Evolutionary conservation across 2,888 invertebrate species (phyloP).

Genomic region (Micoletzkya japonica): DNA sequence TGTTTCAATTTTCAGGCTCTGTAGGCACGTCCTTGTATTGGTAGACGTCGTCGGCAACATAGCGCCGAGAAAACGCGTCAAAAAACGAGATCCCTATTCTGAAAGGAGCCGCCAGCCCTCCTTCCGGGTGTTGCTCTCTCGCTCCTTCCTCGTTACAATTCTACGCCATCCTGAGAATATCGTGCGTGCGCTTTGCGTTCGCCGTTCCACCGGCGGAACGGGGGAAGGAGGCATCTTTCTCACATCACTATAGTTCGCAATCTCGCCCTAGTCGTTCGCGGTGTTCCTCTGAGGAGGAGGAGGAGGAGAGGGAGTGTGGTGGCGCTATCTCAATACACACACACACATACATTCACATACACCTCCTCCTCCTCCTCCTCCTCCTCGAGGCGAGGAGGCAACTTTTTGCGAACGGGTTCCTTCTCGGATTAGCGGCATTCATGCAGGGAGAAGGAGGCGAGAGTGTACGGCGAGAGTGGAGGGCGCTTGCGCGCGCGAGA

Average conservation of each 20-base stretch:
- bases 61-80: background rate
- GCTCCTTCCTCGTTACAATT: no score
- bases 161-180: no score
- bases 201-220: no score
- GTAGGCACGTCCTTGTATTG: background rate
- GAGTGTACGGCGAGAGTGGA: background rate
- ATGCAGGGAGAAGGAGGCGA: background rate
- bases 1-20: background rate
- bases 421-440: no score
- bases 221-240: no score
- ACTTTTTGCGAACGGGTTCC: no score
- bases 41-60: background rate
- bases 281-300: no score
- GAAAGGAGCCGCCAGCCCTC: background rate
- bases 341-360: background rate
- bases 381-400: background rate
- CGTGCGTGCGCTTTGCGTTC: no score
- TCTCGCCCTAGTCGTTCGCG: no score
- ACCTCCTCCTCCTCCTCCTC: background rate
- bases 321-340: no score
- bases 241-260: no score
- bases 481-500: background rate
- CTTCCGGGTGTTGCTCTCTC: constrained; percentile 1
- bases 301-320: no score
- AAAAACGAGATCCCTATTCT: background rate